Evolutionary conservation across 2,113 vertebrate genomes (phyloP).

Genomic region (Micronycteris hirsuta): DNA sequence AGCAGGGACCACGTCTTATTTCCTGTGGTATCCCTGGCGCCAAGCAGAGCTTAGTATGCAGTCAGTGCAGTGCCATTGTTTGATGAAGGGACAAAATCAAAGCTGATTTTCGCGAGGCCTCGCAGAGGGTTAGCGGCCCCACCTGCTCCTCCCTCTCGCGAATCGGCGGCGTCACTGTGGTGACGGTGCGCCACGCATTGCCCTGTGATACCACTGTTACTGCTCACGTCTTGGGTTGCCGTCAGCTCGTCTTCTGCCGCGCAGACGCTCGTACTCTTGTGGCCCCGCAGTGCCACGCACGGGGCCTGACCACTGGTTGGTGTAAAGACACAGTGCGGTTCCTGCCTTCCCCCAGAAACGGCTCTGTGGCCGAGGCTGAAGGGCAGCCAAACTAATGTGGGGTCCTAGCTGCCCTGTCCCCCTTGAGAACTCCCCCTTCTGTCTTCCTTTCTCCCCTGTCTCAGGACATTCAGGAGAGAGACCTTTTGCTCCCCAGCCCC

Average conservation of each 20-base stretch:
- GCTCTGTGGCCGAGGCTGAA: background rate
- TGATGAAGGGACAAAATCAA: background rate
- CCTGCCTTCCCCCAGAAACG: background rate
- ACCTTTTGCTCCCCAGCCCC: background rate
- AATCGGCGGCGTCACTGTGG: background rate
- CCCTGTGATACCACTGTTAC: background rate
- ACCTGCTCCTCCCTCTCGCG: background rate
- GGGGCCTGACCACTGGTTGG: background rate
- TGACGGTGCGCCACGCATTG: background rate
- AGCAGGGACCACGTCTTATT: background rate
- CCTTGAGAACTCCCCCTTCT: background rate
- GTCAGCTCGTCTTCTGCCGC: background rate
- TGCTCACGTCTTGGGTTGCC: background rate
- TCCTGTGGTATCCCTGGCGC: background rate
- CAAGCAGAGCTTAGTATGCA: background rate
- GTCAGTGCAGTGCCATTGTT: background rate
- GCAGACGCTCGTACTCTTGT: background rate
- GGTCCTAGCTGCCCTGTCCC: background rate
- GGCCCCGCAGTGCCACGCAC: background rate
- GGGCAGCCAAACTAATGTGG: background rate
- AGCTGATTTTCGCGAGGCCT: background rate
- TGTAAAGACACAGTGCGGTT: background rate
- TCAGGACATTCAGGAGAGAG: background rate
- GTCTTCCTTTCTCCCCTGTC: background rate
- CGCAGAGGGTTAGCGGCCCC: too few species aligned